Base-by-base conservation (phyloP, 1,140 invertebrate genomes). In the Stegodyphus mimosarum region DNA sequence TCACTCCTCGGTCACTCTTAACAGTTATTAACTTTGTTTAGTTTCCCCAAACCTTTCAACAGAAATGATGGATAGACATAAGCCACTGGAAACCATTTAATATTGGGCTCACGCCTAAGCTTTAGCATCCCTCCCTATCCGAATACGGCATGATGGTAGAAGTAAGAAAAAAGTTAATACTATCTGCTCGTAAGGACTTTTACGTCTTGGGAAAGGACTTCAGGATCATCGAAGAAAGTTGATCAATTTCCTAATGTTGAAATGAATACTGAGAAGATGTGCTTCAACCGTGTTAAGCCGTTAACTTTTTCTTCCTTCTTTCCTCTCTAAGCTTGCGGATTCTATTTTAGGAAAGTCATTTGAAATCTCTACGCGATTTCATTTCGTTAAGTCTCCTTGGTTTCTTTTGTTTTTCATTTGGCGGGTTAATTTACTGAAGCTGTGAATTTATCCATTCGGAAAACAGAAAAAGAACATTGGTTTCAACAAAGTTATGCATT, bases 11-110 rank as follows among this genome's bases (percentile, higher is more conserved):
- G 78, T 80, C 78, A 72, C 78, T 53, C 69, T 80, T 80, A 80
- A 71, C 78, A 80, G 78, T 80, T 80, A 80, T 80, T 80, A 80
- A 80, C 78, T 80, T 80, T 69, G 78, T 80, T 80, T 80, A 80
- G 78, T 80, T 80, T 80, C 78, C 78, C 71, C 67, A 71, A 80
- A 80, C 78, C 78, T 80, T 72, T 80, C 78, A 80, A 80, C 67
- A 80, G 18, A 71, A 71, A 80, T 80, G 78, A 80, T 80, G 69
- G 78, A 80, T 80, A 71, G 52, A 66, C 78, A 80, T 80, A 71
- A 80, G 69, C 78, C 78, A 80, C 67, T 72, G 33, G 69, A 80
- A 69, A 80, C 78, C 78, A 80, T 69, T 80, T 80, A 80, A 71
- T 80, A 80, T 80, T 80, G 67, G 69, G 66, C 78, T 80, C 78